phyloP scores from a whole-genome alignment of 1,140 invertebrate species.

The Euglossa dilemma region DNA sequence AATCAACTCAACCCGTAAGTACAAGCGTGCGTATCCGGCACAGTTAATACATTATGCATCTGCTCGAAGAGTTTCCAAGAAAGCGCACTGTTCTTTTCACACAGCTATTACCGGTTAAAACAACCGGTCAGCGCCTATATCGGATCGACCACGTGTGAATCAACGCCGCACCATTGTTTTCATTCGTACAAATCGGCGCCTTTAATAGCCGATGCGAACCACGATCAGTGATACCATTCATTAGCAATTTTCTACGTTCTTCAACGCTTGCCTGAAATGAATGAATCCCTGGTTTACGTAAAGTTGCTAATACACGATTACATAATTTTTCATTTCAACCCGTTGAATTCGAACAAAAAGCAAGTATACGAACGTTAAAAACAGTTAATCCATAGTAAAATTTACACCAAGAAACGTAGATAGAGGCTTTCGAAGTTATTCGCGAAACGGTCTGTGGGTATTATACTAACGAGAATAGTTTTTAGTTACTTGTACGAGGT shows the following conservation, averaged over 20 bases:
- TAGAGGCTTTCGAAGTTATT: too few relatives aligned
- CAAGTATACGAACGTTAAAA: background rate
- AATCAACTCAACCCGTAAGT: background rate
- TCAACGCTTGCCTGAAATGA: background rate
- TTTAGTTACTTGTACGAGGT: too few relatives aligned
- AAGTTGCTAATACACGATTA: background rate
- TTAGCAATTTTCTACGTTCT: slow-evolving; percentile 7
- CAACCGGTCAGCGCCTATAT: slow-evolving; percentile 14
- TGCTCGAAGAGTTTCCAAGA: slow-evolving; percentile 36
- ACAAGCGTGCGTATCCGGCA: slow-evolving; percentile 39
- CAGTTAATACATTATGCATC: slow-evolving; percentile 53
- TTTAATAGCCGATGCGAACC: background rate
- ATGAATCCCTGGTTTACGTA: background rate
- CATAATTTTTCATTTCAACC: background rate
- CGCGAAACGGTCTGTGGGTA: too few relatives aligned
- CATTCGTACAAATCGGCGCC: background rate
- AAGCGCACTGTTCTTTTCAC: slow-evolving; percentile 29
- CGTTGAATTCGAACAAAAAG: background rate
- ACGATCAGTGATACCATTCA: background rate
- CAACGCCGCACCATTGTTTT: slow-evolving; percentile 13
- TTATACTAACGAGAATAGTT: too few relatives aligned
- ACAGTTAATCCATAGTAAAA: background rate
- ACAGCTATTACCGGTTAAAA: slow-evolving; percentile 24
- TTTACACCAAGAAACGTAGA: background rate
- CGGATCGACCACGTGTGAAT: slow-evolving; percentile 18